Conservation (phyloP, 2,113 vertebrate species). For the Psilopogon haemacephalus region DNA sequence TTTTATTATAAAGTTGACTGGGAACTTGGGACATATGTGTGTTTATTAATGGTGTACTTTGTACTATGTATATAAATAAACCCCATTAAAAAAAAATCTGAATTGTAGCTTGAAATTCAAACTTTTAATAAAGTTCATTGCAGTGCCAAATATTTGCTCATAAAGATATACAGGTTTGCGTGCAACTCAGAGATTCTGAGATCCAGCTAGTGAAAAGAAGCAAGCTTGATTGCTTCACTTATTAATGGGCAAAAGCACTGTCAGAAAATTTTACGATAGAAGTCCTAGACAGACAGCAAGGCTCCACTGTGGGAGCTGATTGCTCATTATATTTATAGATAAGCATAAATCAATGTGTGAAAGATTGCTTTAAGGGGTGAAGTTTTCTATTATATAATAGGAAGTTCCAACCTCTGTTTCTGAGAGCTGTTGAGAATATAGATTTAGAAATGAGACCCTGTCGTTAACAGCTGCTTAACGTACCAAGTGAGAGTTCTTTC, state of each 20-base stretch:
- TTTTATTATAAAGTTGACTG: background rate
- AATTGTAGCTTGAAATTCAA: constrained; percentile 48
- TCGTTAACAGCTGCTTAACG: background rate
- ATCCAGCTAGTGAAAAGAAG: constrained; percentile 57
- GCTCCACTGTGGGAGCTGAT: constrained; percentile 61
- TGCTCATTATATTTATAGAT: constrained; percentile 56
- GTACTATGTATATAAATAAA: constrained; percentile 34
- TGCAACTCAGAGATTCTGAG: constrained; percentile 39
- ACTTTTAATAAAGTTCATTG: constrained; percentile 45
- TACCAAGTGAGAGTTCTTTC: background rate
- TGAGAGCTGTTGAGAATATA: background rate
- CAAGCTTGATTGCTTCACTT: constrained; percentile 57
- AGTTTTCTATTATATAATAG: background rate
- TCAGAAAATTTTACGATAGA: constrained; percentile 55
- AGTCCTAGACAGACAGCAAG: constrained; percentile 71
- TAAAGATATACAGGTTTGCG: constrained; percentile 57
- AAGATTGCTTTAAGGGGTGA: constrained; percentile 18
- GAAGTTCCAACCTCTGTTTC: background rate
- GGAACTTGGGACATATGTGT: constrained; percentile 5
- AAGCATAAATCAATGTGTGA: constrained; percentile 28
- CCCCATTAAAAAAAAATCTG: constrained; percentile 39
- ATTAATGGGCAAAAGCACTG: constrained; percentile 41
- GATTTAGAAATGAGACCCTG: background rate
- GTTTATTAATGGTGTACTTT: constrained; percentile 40
- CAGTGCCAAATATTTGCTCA: constrained; percentile 40